Percentiles rank a stretch among this genome's conserved stretches.
phyloP scores from a whole-genome alignment of 1,140 invertebrate species.

The Pogonomyrmex barbatus region DNA sequence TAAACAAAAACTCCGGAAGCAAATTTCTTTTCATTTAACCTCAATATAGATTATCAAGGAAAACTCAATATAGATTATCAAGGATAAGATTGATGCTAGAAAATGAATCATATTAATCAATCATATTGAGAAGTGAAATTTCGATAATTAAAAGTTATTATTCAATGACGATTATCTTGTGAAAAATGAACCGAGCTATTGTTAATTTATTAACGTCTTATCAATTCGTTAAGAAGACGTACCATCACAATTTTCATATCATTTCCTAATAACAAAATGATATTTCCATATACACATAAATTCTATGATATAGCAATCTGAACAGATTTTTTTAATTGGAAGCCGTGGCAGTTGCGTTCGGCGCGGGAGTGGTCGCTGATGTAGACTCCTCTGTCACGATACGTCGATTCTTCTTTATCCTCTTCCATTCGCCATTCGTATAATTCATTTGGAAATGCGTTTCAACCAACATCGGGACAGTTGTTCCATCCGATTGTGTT shows the following conservation, averaged over 20 bases:
- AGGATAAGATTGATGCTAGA: not conserved
- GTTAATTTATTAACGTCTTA: slow-evolving; percentile 21
- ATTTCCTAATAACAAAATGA: slow-evolving; percentile 18
- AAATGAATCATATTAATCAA: not conserved
- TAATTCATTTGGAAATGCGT: slow-evolving; percentile 99
- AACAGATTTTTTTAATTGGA: slow-evolving; percentile 78
- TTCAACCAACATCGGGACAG: slow-evolving; percentile 93
- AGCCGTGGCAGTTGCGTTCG: slow-evolving; percentile 79
- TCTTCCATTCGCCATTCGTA: slow-evolving; percentile 96
- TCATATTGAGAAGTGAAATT: not conserved
- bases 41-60: not conserved
- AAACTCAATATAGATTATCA: not conserved
- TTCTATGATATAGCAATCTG: not conserved
- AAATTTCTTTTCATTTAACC: not conserved
- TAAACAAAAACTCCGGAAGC: not conserved
- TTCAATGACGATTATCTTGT: not conserved
- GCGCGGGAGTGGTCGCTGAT: slow-evolving; percentile 71
- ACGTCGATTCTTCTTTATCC: slow-evolving; percentile 93
- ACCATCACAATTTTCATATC: slow-evolving; percentile 47
- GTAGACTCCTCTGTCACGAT: slow-evolving; percentile 87
- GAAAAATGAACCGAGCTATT: not conserved
- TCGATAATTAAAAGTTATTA: not conserved
- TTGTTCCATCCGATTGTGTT: slow-evolving; percentile 90
- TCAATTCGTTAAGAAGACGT: slow-evolving; percentile 26
- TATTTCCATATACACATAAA: not conserved